A percentile compares a stretch with the other conserved stretches of the same genome.
phyloP scores from a whole-genome alignment of 2,888 invertebrate species.

The Asteroscopus sphinx region DNA sequence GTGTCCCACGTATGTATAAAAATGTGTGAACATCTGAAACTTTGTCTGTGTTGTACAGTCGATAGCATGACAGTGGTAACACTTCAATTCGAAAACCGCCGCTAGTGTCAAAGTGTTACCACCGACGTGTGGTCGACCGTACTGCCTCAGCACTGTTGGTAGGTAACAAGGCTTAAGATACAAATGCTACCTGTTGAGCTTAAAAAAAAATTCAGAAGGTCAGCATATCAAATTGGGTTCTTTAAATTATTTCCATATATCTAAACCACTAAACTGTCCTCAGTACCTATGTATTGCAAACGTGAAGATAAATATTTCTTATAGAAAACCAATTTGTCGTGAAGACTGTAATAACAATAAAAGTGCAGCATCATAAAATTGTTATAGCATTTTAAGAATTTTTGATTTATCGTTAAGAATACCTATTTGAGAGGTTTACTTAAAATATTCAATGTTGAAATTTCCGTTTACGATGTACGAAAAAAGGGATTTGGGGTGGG shows the following conservation, averaged over 20 bases:
- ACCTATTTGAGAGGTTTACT: constrained; percentile 66
- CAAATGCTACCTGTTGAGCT: no score
- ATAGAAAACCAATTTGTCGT: constrained; percentile 71
- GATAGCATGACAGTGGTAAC: no score
- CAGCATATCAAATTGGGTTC: constrained; percentile 14
- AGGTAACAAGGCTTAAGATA: no score
- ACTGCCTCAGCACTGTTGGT: no score
- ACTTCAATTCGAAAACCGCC: no score
- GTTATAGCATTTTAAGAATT: constrained; percentile 69
- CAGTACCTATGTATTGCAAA: constrained; percentile 31
- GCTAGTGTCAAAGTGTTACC: no score
- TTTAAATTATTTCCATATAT: constrained; percentile 36
- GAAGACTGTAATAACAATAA: constrained; percentile 64
- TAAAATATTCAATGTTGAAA: constrained; percentile 69
- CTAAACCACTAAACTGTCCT: constrained; percentile 14
- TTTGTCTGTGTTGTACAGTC: no score
- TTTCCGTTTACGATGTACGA: constrained; percentile 76
- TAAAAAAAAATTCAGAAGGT: no score
- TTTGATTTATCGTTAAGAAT: constrained; percentile 70
- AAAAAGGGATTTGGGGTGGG: constrained; percentile 73
- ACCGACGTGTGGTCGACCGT: no score
- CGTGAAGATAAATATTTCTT: constrained; percentile 53
- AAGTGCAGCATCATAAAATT: constrained; percentile 74
- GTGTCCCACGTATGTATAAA: no score
- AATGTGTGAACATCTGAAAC: no score